Base-by-base conservation (phyloP, 1,140 invertebrate genomes). In the Psilanteris sp. region DNA sequence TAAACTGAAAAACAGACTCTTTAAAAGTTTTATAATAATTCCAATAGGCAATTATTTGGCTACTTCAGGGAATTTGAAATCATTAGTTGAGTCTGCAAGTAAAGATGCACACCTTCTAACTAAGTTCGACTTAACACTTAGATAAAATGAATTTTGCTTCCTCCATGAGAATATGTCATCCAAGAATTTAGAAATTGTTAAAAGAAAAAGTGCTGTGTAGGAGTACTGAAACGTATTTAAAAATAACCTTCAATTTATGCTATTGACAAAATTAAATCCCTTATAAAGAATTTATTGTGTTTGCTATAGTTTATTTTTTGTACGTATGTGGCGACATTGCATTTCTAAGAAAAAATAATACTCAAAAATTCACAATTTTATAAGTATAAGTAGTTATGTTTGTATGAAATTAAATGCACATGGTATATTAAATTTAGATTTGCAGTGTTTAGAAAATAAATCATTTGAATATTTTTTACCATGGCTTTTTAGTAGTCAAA, bases 131-230 rank as follows among this genome's bases (percentile, higher is more conserved):
- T 26, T 67, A 9, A 52, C 61, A 3, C 15, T 32, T 1, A 29
- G 62, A 75, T 11, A 67, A 68, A 18, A 75, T 75, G 61, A 68
- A 73, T 34, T 73, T 57, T 13, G 10, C 16, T 1, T 72, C 68
- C 1, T 16, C 43, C 16, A n/a, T 37, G 15, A 61, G 46, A 43
- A 13, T 52, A 10, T 43, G 55, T 29, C 7, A 71, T 44, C 66
- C 54, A 1, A 61, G 27, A 15, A 43, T 71, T 8, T 31, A 34
- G 16, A 1, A 32, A 14, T 32, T 32, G 10, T 11, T 32, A 0
- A 32, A 14, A 32, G 10, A 32, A 14, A 32, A 32, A 32, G 29
- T 32, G 3, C 29, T 11, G 4, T 11, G 5, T 4, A 32, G 29
- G n/a, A n/a, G n/a, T 13, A 5, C 11, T 14, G 29, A 11, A 4